Evolutionary conservation across 2,797 vertebrate genomes (phyloP), one percentile per base, ranked within the genome.

Genomic region (Halcyon smyrnensis): DNA sequence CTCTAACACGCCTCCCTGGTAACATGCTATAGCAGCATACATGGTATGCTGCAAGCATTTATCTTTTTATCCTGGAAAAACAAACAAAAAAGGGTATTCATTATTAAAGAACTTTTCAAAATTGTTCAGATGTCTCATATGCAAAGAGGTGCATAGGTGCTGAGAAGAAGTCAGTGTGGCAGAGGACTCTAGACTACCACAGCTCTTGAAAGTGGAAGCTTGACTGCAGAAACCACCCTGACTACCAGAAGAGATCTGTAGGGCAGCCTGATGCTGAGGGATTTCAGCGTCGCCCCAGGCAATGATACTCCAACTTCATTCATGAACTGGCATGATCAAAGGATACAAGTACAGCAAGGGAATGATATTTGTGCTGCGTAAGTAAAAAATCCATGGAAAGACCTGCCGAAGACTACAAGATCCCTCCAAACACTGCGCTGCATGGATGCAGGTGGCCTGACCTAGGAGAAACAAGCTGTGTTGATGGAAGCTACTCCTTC

Each of bases 31-130:
- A 85, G 51, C 4, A 87, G 82, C 39, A 2, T 23, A 65, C 8
- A 5, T 17, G 43, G 20, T 27, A 25, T 15, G n/a, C 64, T 2
- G 1, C 46, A 18, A 77, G 68, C n/a, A 53, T 69, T 70, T 80
- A 19, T 77, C 56, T 77, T 75, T 37, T 64, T 43, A 60, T 57
- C 39, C 48, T 50, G 30, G 37, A 51, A 27, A 51, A 51, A 21
- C 41, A 83, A 93, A 75, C 20, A 75, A 84, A 86, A 91, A 46
- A 12, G 13, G 7, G 6, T 30, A 84, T 90, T 71, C 8, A 36
- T 77, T 78, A 30, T n/a, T 71, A 57, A 93, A 90, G 25, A 91
- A 39, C 11, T 6, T 41, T 85, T 65, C n/a, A 75, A 67, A 88
- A 78, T 23, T 68, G 14, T 46, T 90, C 82, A 41, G 32, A 67